Percentiles rank a stretch among this genome's conserved stretches.
Evolutionary conservation across 2,797 vertebrate genomes (phyloP).

Genomic region (Macropus fuliginosus): DNA sequence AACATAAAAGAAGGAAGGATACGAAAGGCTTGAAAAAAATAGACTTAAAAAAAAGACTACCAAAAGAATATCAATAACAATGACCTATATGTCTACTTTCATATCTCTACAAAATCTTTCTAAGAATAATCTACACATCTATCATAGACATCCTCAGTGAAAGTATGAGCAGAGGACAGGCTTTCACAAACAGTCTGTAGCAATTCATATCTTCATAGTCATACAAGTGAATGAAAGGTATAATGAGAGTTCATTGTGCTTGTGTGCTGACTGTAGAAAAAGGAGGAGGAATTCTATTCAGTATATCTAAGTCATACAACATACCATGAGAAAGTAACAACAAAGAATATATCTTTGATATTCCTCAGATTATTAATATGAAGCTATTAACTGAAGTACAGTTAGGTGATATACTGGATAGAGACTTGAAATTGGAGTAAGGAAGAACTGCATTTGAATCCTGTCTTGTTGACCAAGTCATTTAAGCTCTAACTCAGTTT

Average conservation of each 20-base stretch:
- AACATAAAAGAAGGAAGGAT: background rate
- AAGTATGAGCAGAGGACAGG: background rate
- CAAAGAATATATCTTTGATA: background rate
- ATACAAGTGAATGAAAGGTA: background rate
- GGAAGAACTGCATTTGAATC: background rate
- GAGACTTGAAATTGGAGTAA: background rate
- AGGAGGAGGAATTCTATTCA: background rate
- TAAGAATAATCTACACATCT: background rate
- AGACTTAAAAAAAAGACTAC: background rate
- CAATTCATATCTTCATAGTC: background rate
- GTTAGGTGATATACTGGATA: background rate
- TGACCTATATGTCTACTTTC: background rate
- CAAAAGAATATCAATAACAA: background rate
- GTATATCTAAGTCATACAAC: background rate
- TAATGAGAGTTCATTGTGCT: background rate
- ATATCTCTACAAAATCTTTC: background rate
- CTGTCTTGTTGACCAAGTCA: background rate
- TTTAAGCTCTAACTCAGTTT: background rate
- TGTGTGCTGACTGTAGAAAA: background rate
- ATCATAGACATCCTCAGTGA: background rate
- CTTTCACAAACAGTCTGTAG: background rate
- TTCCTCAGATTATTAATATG: background rate
- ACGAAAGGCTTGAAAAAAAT: background rate
- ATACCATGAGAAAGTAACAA: background rate
- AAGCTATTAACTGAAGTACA: background rate